phyloP scores from a whole-genome alignment of 2,113 vertebrate genomes.

The Channa maculata region DNA sequence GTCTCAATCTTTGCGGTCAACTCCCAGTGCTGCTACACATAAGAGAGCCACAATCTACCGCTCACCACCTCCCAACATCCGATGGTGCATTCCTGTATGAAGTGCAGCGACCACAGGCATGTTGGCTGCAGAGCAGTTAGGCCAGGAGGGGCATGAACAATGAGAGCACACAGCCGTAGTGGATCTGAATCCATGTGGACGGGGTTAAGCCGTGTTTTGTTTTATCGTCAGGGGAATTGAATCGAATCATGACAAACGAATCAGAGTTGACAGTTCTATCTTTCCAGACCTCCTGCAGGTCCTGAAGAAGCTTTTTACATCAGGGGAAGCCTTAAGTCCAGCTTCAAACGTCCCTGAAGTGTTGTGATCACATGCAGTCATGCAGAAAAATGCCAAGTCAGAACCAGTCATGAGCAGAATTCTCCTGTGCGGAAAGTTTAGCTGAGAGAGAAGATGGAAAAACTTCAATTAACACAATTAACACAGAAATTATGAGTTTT shows the following conservation, averaged over 20 bases:
- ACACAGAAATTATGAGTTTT: no score
- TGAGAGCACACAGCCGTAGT: constrained; percentile 15
- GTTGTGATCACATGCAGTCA: constrained; percentile 15
- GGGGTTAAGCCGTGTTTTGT: not conserved
- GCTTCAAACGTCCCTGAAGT: not conserved
- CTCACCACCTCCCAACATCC: constrained; percentile 4
- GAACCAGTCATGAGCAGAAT: no score
- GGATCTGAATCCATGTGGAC: constrained; percentile 2
- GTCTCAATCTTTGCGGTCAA: constrained; percentile 39
- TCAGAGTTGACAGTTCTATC: not conserved
- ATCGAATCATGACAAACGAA: constrained; percentile 23
- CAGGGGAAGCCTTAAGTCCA: constrained; percentile 25
- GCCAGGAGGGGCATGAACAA: constrained; percentile 24
- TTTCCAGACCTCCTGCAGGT: constrained; percentile 10
- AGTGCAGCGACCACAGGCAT: constrained; percentile 49
- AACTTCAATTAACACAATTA: no score
- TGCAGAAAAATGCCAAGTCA: not conserved
- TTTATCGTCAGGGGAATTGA: constrained; percentile 3
- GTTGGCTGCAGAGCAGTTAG: constrained; percentile 1
- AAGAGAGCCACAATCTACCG: constrained; percentile 47
- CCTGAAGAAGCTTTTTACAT: constrained; percentile 3
- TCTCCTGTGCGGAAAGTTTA: not conserved
- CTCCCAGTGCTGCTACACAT: constrained; percentile 34
- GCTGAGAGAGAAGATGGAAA: not conserved
- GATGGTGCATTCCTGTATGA: constrained; percentile 44